phyloP scores from a whole-genome alignment of 1,140 invertebrate genomes.

The Aphelenchoides avenae region DNA sequence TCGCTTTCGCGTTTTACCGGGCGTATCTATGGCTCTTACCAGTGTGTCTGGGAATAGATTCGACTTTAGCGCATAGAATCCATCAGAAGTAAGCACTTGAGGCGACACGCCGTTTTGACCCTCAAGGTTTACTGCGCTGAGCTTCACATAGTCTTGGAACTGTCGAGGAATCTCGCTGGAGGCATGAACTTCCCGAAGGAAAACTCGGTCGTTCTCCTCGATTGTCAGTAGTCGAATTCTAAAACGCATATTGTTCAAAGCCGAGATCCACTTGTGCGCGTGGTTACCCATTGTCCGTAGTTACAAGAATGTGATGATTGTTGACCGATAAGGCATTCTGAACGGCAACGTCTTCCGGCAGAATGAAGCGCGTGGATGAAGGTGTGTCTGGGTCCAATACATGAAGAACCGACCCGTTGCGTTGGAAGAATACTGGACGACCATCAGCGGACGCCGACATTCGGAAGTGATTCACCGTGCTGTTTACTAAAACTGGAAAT shows the following conservation, averaged over 20 bases:
- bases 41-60: slow-evolving; percentile 13
- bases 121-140: no score
- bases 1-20: background rate
- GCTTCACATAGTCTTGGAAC: no score
- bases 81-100: slow-evolving; percentile 12
- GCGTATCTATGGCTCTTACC: slow-evolving; percentile 9
- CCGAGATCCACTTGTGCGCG: no score
- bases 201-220: slow-evolving; percentile 1
- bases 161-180: no score
- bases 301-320: slow-evolving; percentile 12
- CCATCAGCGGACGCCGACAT: no score
- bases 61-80: slow-evolving; percentile 18
- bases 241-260: slow-evolving; percentile 9
- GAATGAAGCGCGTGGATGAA: background rate
- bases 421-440: no score
- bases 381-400: background rate
- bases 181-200: slow-evolving; percentile 1
- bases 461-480: no score
- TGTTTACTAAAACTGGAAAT: no score
- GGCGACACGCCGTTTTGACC: no score
- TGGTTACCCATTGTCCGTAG: slow-evolving; percentile 6
- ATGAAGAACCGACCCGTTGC: no score
- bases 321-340: slow-evolving; percentile 10
- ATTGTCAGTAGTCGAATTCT: slow-evolving; percentile 14
- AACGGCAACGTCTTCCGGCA: slow-evolving; percentile 4